These are phyloP conservation scores for Drosophila bifasciata DNA, from an alignment of 1,140 invertebrate genomes.

Conservation along the genomic window DNA sequence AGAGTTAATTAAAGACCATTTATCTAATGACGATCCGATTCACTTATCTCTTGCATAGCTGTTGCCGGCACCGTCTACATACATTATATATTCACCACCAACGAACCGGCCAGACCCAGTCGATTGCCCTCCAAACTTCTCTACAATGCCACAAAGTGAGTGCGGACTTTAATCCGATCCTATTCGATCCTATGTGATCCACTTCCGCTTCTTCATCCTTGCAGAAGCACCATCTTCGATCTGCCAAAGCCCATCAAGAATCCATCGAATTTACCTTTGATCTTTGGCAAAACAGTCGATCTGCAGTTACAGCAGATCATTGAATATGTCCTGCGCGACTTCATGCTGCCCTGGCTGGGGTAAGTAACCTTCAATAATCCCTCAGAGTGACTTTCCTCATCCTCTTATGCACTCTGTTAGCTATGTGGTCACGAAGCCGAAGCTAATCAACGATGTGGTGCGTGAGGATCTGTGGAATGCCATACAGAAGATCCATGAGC, in stretches of 20 bases:
- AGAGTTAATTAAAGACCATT: conserved; percentile 43
- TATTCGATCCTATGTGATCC: background rate
- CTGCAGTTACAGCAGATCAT: conserved; percentile 92
- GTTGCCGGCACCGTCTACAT: conserved; percentile 79
- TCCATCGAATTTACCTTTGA: conserved; percentile 87
- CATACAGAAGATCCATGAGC: conserved; percentile 90
- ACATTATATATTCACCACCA: conserved; percentile 80
- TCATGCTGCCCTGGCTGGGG: conserved; percentile 90
- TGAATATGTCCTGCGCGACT: conserved; percentile 91
- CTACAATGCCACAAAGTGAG: conserved; percentile 83
- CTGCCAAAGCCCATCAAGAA: conserved; percentile 82
- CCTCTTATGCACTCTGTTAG: conserved; percentile 18
- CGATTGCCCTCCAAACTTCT: conserved; percentile 76
- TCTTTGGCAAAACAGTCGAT: conserved; percentile 92
- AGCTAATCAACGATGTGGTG: conserved; percentile 87
- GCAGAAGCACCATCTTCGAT: conserved; percentile 79
- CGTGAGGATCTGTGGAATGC: conserved; percentile 94
- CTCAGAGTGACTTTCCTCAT: background rate
- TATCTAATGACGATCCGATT: conserved; percentile 26
- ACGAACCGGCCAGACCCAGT: conserved; percentile 70
- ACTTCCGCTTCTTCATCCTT: conserved; percentile 9
- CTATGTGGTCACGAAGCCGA: conserved; percentile 85
- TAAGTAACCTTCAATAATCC: conserved; percentile 81
- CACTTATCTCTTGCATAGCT: conserved; percentile 60
- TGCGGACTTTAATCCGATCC: conserved; percentile 31